A percentile compares a stretch with the other conserved stretches of the same genome.
These are phyloP conservation scores for Trachops cirrhosus DNA, from an alignment of 2,797 vertebrate genomes.

Conservation along the genomic window DNA sequence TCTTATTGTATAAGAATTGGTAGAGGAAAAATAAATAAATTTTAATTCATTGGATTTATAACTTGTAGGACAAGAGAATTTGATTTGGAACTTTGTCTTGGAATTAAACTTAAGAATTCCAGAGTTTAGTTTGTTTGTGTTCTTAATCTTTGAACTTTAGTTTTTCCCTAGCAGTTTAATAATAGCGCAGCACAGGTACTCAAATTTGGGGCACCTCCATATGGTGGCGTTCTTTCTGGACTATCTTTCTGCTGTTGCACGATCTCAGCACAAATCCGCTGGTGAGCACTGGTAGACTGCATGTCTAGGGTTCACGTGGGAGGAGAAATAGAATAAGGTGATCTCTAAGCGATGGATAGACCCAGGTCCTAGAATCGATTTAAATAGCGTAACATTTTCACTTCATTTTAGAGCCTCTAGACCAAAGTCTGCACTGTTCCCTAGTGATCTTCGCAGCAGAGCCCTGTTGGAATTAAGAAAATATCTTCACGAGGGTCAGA, in stretches of 20 bases:
- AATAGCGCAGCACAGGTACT: not conserved
- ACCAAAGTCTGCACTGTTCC: not conserved
- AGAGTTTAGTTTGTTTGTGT: constrained; percentile 39
- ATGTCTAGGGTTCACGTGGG: not conserved
- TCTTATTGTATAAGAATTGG: not conserved
- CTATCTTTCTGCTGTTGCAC: not conserved
- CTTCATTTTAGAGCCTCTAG: not conserved
- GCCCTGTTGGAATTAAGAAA: not conserved
- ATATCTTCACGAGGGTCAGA: not conserved
- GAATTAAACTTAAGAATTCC: constrained; percentile 1
- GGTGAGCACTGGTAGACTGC: not conserved
- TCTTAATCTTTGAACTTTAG: constrained; percentile 42
- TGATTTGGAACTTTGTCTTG: not conserved
- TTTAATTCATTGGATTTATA: not conserved
- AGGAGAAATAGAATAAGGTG: not conserved
- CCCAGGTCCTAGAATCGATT: not conserved
- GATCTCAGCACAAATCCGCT: not conserved
- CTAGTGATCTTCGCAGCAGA: not conserved
- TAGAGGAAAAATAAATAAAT: not conserved
- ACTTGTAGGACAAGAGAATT: not conserved
- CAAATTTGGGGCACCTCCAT: not conserved
- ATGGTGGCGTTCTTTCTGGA: not conserved
- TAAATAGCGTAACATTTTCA: not conserved
- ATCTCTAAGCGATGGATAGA: not conserved
- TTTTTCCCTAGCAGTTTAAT: not conserved